These are phyloP conservation scores for Poicephalus meyeri DNA, from an alignment of 2,113 vertebrate genomes.

Conservation along the genomic window DNA sequence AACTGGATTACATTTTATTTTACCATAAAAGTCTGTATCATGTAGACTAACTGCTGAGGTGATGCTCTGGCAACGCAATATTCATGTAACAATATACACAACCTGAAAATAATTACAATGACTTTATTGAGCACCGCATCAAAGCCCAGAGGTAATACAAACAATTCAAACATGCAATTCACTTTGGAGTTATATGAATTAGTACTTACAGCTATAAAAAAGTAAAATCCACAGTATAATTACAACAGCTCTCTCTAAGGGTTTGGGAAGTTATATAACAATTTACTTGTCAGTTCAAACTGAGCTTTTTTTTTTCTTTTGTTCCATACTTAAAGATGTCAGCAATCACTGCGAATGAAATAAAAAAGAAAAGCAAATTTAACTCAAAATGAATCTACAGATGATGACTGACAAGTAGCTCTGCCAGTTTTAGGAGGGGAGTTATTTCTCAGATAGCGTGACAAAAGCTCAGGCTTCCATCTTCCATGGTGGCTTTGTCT, in stretches of 20 bases:
- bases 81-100: neutral
- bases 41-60: neutral
- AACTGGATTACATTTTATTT: neutral
- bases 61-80: neutral
- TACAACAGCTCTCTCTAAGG: neutral
- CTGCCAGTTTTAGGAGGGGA: neutral
- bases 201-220: neutral
- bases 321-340: neutral
- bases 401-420: neutral
- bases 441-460: neutral
- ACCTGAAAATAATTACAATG: slow-evolving; percentile 9
- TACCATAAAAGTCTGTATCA: neutral
- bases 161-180: neutral
- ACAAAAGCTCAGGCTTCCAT: neutral
- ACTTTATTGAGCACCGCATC: neutral
- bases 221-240: neutral
- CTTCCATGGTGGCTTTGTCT: neutral
- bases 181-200: neutral
- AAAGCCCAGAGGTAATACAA: neutral
- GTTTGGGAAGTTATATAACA: neutral
- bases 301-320: neutral
- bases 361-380: neutral
- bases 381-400: neutral
- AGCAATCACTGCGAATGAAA: neutral
- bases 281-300: neutral